A percentile compares a stretch with the other conserved stretches of the same genome.
Evolutionary conservation across 2,113 vertebrate species (phyloP).

Genomic region (Aphyosemion australe): DNA sequence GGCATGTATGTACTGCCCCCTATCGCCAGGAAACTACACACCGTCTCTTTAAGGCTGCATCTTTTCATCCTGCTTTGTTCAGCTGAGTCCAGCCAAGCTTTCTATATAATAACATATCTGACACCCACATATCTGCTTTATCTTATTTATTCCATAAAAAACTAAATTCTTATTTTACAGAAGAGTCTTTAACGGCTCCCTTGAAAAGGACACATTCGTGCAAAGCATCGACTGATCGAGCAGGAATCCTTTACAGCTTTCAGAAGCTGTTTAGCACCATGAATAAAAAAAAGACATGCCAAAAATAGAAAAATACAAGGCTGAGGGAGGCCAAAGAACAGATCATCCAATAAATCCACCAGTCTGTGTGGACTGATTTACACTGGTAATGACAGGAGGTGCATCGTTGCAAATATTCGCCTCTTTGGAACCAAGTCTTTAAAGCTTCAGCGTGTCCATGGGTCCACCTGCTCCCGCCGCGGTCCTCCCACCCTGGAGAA

Average conservation of each 20-base stretch:
- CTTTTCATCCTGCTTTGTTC: too few relatives aligned
- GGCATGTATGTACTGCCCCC: too few relatives aligned
- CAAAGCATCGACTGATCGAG: slow-evolving; percentile 9
- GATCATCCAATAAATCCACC: slow-evolving; percentile 17
- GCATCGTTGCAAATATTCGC: slow-evolving; percentile 2
- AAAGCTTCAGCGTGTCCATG: background rate
- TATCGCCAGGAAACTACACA: too few relatives aligned
- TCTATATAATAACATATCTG: background rate
- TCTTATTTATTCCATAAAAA: slow-evolving; percentile 21
- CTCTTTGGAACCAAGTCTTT: slow-evolving; percentile 10
- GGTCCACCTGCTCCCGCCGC: background rate
- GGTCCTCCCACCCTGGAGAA: slow-evolving; percentile 15
- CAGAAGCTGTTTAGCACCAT: background rate
- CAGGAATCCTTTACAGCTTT: slow-evolving; percentile 1
- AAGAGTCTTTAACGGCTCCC: slow-evolving; percentile 3
- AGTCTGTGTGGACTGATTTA: background rate
- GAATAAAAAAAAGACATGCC: slow-evolving; percentile 16
- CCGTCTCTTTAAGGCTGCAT: too few relatives aligned
- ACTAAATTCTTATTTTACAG: slow-evolving; percentile 3
- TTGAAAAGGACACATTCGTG: background rate
- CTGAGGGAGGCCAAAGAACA: background rate
- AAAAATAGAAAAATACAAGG: slow-evolving; percentile 15
- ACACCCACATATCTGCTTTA: background rate
- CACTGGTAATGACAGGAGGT: background rate
- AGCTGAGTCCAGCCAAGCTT: background rate